These are phyloP conservation scores for Drosophila navojoa DNA, from an alignment of 1,140 invertebrate genomes.

Conservation along the genomic window DNA sequence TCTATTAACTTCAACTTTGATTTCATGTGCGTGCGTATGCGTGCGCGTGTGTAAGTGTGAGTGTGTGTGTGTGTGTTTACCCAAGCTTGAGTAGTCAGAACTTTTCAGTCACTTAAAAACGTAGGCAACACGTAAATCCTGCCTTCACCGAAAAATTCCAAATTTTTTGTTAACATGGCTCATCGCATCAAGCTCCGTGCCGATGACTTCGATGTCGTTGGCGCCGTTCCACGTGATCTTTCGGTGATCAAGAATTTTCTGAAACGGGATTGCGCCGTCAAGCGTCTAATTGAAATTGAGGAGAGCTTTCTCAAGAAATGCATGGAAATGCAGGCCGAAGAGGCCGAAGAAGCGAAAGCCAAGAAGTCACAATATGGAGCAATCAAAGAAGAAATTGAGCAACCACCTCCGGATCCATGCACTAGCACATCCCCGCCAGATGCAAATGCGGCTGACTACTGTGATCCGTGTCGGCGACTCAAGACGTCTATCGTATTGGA, in stretches of 20 bases:
- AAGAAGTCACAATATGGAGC: background rate
- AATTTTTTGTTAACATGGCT: conserved; percentile 48
- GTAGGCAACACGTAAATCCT: background rate
- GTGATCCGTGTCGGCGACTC: conserved; percentile 53
- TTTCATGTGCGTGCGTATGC: background rate
- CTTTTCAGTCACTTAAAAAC: background rate
- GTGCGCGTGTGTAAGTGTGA: background rate
- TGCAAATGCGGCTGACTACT: conserved; percentile 17
- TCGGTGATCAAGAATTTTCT: conserved; percentile 72
- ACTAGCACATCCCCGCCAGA: conserved; percentile 20
- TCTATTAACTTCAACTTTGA: conserved; percentile 18
- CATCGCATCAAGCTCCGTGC: conserved; percentile 54
- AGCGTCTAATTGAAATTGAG: conserved; percentile 66
- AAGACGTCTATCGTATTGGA: conserved; percentile 62
- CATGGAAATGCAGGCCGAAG: conserved; percentile 15
- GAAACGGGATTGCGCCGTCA: conserved; percentile 65
- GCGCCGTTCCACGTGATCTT: conserved; percentile 66
- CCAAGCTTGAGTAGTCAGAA: conserved; percentile 19
- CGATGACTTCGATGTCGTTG: conserved; percentile 68
- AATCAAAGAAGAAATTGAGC: background rate
- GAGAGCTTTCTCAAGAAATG: conserved; percentile 58
- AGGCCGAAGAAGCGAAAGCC: background rate
- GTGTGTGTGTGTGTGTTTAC: conserved; percentile 11
- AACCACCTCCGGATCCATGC: conserved; percentile 34
- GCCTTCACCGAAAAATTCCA: conserved; percentile 17